Conservation (phyloP, 2,113 vertebrate species). For the Heterocephalus glaber region DNA sequence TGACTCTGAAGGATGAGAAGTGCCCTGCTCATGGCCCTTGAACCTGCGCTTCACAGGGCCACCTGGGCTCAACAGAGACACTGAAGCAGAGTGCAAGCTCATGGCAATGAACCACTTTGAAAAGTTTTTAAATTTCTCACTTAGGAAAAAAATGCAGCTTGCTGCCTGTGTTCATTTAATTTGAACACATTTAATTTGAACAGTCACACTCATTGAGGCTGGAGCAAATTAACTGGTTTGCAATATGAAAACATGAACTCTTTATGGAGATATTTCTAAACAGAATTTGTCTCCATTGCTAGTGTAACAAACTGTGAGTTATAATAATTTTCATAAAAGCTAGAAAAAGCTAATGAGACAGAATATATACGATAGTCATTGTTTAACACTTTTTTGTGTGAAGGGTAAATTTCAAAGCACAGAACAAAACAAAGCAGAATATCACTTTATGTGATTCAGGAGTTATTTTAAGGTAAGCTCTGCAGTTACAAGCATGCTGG, state of each 20-base stretch:
- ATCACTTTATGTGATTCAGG: neutral
- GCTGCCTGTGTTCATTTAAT: neutral
- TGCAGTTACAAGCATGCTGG: neutral
- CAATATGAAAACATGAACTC: neutral
- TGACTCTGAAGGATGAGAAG: neutral
- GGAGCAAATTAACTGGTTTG: neutral
- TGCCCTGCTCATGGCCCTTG: accelerated
- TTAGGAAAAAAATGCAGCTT: neutral
- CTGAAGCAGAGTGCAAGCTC: neutral
- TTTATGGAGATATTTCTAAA: neutral
- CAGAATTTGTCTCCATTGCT: neutral
- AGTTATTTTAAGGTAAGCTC: neutral
- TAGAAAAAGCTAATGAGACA: neutral
- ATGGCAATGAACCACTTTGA: neutral
- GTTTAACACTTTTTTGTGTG: neutral
- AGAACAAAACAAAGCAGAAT: neutral
- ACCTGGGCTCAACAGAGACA: neutral
- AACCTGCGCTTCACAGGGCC: neutral
- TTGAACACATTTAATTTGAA: neutral
- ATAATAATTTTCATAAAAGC: neutral
- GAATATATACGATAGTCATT: neutral
- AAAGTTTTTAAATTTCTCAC: neutral
- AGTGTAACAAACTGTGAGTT: neutral
- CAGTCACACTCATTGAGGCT: neutral
- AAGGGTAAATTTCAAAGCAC: neutral